A percentile compares a stretch with the other conserved stretches of the same genome.
Evolutionary conservation across 2,797 vertebrate genomes (phyloP).

Genomic region (Naso thynnoides): DNA sequence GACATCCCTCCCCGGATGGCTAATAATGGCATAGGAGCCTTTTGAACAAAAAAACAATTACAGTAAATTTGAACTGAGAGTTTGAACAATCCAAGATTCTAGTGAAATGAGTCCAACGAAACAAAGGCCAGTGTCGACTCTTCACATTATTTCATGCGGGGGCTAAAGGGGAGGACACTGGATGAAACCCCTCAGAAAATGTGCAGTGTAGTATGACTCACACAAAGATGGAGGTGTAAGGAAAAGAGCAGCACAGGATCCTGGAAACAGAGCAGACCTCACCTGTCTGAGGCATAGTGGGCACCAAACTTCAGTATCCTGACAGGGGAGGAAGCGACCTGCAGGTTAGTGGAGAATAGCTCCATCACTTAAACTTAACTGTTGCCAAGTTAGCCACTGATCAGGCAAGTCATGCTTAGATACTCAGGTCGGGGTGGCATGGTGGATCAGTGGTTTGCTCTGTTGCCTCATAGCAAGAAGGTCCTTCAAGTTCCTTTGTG

Average conservation of each 20-base stretch:
- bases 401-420: too few species aligned
- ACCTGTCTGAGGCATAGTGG: not conserved
- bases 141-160: not conserved
- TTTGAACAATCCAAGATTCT: not conserved
- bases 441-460: too few species aligned
- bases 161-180: slow-evolving; percentile 2
- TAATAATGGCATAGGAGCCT: not conserved
- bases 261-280: not conserved
- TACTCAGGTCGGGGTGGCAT: too few species aligned
- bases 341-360: too few species aligned
- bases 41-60: slow-evolving; percentile 2
- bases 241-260: not conserved
- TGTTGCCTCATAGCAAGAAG: too few species aligned
- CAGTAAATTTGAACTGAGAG: not conserved
- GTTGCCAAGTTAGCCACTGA: too few species aligned
- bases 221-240: not conserved
- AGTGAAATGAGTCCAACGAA: too few species aligned
- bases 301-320: too few species aligned
- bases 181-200: slow-evolving; percentile 1
- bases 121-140: too few species aligned
- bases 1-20: not conserved
- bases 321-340: too few species aligned
- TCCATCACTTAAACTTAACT: too few species aligned
- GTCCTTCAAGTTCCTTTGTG: too few species aligned
- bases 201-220: not conserved